Percentiles rank a stretch among this genome's conserved stretches.
Conservation (phyloP, 37 sponge, comb jelly and placozoan species). For the Cladorhizidae sp. region DNA sequence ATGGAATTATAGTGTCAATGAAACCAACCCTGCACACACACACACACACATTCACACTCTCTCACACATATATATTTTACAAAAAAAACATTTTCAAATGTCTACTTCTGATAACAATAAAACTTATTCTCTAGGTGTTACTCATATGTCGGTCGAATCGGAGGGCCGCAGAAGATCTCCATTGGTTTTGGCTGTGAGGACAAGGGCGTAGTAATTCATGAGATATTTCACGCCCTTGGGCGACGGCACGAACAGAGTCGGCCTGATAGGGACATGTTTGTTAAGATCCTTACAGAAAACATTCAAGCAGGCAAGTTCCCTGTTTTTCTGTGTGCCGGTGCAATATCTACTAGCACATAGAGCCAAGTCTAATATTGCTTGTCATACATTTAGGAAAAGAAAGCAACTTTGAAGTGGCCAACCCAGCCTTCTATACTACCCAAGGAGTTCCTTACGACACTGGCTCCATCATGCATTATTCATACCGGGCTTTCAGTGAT, state of each 20-base stretch:
- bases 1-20: too few relatives aligned
- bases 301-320: constrained; percentile 36
- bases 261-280: constrained; percentile 76
- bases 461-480: constrained; percentile 83
- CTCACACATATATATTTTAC: too few relatives aligned
- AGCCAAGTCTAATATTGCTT: neutral
- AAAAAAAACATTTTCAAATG: too few relatives aligned
- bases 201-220: constrained; percentile 76
- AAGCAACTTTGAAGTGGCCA: constrained; percentile 61
- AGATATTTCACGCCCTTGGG: constrained; percentile 45
- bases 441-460: constrained; percentile 78
- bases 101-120: too few relatives aligned
- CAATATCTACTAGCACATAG: too few relatives aligned
- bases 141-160: constrained; percentile 60
- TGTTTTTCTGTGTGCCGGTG: too few relatives aligned
- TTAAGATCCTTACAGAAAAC: constrained; percentile 49
- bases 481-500: constrained; percentile 53
- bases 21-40: neutral
- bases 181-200: constrained; percentile 79
- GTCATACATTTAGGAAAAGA: constrained; percentile 34
- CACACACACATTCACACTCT: neutral
- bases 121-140: constrained; percentile 46
- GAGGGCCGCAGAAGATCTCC: constrained; percentile 70
- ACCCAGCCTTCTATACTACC: constrained; percentile 42
- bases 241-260: constrained; percentile 88